Percentiles rank a stretch among this genome's conserved stretches.
Conservation (phyloP, 2,888 invertebrate species). For the Amiota minor region DNA sequence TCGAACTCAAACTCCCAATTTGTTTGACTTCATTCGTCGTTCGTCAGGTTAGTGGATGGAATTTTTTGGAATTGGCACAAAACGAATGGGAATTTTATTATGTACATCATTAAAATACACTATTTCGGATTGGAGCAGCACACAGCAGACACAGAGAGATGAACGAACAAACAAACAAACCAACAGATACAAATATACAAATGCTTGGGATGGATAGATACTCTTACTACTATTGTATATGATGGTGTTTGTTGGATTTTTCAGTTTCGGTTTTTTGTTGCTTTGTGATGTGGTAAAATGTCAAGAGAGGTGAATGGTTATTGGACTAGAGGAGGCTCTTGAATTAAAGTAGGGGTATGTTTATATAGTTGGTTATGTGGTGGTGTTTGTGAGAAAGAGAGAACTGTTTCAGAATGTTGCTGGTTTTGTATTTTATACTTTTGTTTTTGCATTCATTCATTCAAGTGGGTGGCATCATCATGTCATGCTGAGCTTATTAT, state of each 20-base stretch:
- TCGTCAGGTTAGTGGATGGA: conserved; percentile 44
- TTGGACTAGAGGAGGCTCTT: no score
- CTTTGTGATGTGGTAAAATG: conserved; percentile 29
- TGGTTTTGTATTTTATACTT: no score
- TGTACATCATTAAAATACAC: conserved; percentile 73
- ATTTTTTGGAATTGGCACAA: conserved; percentile 70
- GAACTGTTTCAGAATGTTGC: background rate
- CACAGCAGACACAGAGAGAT: conserved; percentile 26
- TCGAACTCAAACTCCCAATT: background rate
- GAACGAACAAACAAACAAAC: conserved; percentile 40
- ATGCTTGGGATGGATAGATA: conserved; percentile 47
- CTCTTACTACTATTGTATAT: conserved; percentile 44
- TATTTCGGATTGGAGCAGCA: conserved; percentile 62
- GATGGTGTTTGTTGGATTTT: conserved; percentile 18
- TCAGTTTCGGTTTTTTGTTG: conserved; percentile 11
- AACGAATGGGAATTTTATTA: conserved; percentile 73
- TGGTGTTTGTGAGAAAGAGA: background rate
- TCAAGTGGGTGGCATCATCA: conserved; percentile 48
- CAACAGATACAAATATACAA: conserved; percentile 10
- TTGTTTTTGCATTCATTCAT: conserved; percentile 10
- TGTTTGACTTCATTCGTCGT: background rate
- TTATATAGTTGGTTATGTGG: background rate
- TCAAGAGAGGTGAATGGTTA: no score
- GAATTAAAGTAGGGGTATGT: no score
- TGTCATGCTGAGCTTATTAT: conserved; percentile 35